Conservation (phyloP, 2,113 vertebrate species). For the Suncus etruscus region DNA sequence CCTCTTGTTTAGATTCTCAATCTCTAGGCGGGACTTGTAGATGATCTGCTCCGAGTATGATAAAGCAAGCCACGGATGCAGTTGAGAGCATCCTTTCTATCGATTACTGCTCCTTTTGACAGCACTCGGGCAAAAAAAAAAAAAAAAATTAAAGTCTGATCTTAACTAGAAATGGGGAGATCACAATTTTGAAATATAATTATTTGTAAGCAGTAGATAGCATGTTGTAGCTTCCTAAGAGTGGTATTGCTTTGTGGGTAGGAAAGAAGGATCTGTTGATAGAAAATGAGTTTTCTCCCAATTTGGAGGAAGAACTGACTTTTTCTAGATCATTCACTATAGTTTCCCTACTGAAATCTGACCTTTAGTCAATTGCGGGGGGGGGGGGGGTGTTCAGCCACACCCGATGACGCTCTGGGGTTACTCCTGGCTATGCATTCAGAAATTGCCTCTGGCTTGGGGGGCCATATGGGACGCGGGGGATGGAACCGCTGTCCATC, state of each 20-base stretch:
- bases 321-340: neutral
- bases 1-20: too few relatives aligned
- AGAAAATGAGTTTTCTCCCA: too few relatives aligned
- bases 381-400: too few relatives aligned
- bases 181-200: conserved; percentile 33
- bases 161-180: conserved; percentile 30
- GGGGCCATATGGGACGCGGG: too few relatives aligned
- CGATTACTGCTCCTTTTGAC: neutral
- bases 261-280: neutral
- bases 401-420: too few relatives aligned
- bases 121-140: neutral
- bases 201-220: conserved; percentile 20
- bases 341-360: neutral
- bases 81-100: too few relatives aligned
- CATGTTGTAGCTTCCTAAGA: neutral
- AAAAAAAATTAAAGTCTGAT: neutral
- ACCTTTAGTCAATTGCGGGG: neutral
- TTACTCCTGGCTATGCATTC: too few relatives aligned
- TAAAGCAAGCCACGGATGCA: too few relatives aligned
- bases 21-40: too few relatives aligned
- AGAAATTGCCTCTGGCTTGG: too few relatives aligned
- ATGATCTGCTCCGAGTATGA: too few relatives aligned
- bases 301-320: neutral
- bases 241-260: neutral
- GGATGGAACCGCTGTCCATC: too few relatives aligned